These are phyloP conservation scores for Brachylomia viminalis DNA, from an alignment of 2,888 invertebrate genomes.

Conservation along the genomic window DNA sequence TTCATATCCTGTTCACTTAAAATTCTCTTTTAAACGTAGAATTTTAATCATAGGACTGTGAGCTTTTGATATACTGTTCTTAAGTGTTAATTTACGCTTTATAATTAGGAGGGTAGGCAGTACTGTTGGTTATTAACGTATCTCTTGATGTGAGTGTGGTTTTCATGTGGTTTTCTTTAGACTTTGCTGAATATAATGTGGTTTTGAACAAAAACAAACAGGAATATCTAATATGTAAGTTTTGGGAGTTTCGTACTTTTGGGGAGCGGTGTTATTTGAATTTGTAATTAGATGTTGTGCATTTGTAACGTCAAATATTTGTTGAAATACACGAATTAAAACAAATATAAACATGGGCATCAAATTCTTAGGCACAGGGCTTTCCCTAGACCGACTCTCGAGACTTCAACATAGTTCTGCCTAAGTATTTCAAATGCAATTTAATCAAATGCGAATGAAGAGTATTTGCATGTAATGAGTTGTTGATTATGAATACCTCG, in stretches of 20 bases:
- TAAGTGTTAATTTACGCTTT: constrained; percentile 52
- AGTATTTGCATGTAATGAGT: not conserved
- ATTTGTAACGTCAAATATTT: constrained; percentile 13
- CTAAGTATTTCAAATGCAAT: not conserved
- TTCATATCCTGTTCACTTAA: constrained; percentile 56
- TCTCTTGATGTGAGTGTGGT: constrained; percentile 35
- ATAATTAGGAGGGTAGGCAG: constrained; percentile 50
- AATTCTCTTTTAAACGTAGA: constrained; percentile 57
- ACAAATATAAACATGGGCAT: not conserved
- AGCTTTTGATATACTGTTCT: constrained; percentile 40
- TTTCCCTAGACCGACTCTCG: not conserved
- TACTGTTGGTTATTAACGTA: constrained; percentile 36
- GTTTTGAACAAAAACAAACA: constrained; percentile 37
- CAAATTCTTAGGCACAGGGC: not conserved
- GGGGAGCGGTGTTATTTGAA: constrained; percentile 6
- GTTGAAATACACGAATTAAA: not conserved
- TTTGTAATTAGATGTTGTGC: constrained; percentile 8
- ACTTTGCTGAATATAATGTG: constrained; percentile 36
- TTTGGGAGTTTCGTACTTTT: constrained; percentile 18
- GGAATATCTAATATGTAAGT: constrained; percentile 1
- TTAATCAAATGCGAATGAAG: not conserved
- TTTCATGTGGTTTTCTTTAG: constrained; percentile 52
- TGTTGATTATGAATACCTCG: not conserved
- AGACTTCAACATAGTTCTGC: not conserved
- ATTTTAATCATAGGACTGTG: constrained; percentile 53